Percentiles rank a stretch among this genome's conserved stretches.
phyloP scores from a whole-genome alignment of 2,113 vertebrate species.

The Haemorhous mexicanus region DNA sequence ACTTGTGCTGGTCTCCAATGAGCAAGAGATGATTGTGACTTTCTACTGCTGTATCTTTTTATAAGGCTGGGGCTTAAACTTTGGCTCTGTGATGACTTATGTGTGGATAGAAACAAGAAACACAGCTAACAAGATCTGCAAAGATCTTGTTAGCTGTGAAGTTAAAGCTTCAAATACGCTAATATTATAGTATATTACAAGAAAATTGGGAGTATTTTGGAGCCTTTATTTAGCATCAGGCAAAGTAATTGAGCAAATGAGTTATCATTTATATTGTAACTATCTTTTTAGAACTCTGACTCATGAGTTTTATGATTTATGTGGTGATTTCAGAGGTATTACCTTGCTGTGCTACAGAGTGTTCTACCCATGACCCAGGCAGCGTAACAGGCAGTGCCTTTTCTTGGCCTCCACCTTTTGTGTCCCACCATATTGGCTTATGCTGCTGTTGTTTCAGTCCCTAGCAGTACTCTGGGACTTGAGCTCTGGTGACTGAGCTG shows the following conservation, averaged over 20 bases:
- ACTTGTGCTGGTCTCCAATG: neutral
- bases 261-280: neutral
- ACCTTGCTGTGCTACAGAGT: neutral
- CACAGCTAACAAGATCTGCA: no score
- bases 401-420: neutral
- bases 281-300: constrained; percentile 11
- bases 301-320: neutral
- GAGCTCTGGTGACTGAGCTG: neutral
- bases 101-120: neutral
- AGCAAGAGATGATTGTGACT: neutral
- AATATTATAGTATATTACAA: constrained; percentile 1
- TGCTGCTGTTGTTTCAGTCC: neutral
- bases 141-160: neutral
- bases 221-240: neutral
- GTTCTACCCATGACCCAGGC: neutral
- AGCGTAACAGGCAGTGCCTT: neutral
- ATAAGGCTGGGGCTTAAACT: neutral
- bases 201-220: constrained; percentile 5
- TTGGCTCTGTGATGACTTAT: neutral
- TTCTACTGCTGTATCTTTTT: neutral
- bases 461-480: neutral
- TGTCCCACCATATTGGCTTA: neutral
- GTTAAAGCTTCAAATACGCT: neutral
- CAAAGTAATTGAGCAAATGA: constrained; percentile 1
- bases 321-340: neutral